Evolutionary conservation across 2,797 vertebrate genomes (phyloP), one percentile per base, ranked within the genome.

Genomic region (Thunnus albacares): DNA sequence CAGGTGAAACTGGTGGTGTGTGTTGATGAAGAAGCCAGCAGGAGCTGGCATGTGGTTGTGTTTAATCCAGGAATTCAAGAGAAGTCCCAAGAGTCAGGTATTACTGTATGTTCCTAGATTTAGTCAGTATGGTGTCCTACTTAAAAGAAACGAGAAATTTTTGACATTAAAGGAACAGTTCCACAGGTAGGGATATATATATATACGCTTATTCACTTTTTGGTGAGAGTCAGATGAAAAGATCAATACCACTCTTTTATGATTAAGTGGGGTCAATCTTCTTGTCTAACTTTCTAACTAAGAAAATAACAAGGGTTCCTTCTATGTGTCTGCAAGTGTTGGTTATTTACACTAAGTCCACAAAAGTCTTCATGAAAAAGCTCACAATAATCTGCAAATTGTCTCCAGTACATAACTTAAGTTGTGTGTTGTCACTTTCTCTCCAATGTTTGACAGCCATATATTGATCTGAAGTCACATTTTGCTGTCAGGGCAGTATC

Each of bases 1-100:
- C 59, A 75, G 78, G 74, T 78, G 73, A 73, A 75, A 63, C 22
- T 11, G 26, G 56, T 14, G 52, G 47, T 60, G 26, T 55, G 66
- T 69, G 72, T 38, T 22, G 5, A 61, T 58, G 60, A 63, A 35
- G 53, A 51, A 4, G 38, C 33, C 49, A 38, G 53, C 24, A n/a
- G 56, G 43, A 20, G 20, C 30, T 30, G 33, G 28, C 18, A 53
- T 49, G 61, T 30, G 57, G 57, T 71, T 14, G 71, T 55, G 45
- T 55, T 63, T 28, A 68, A 56, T 43, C 20, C 62, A 59, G 13
- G 12, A n/a, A 38, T 49, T 49, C 17, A 49, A 49, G 22, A 28
- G 35, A 55, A 62, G 5, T 35, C 15, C 28, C 18, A 63, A 1
- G 49, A 4, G 28, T 43, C 69, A 77, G 52, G 45, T 35, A n/a